Percentiles rank a stretch among this genome's conserved stretches.
Conservation (phyloP, 2,113 vertebrate species). For the Crotophaga sulcirostris region DNA sequence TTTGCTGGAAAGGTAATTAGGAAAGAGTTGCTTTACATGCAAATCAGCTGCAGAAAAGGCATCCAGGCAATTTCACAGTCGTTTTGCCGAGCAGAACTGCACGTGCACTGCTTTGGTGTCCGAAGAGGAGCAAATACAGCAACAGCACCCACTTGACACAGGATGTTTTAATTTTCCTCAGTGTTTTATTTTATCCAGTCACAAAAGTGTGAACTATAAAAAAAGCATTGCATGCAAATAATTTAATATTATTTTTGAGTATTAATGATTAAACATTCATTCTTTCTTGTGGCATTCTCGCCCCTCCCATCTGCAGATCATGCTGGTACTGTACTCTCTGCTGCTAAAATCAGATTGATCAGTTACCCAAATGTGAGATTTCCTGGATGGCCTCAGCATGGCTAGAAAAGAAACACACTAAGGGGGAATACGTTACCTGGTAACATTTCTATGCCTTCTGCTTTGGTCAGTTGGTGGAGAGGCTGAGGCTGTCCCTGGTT, state of each 20-base stretch:
- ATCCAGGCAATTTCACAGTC: not conserved
- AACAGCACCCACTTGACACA: not conserved
- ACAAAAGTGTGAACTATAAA: not conserved
- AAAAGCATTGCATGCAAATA: not conserved
- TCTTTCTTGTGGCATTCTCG: not conserved
- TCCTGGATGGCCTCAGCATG: not conserved
- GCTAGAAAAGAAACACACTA: not conserved
- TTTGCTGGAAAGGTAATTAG: not conserved
- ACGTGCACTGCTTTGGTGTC: not conserved
- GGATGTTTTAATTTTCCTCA: not conserved
- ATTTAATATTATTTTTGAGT: not conserved
- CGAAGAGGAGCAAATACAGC: not conserved
- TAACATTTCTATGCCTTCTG: not conserved
- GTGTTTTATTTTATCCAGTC: not conserved
- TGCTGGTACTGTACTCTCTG: not conserved
- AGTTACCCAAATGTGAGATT: not conserved
- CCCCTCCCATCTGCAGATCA: not conserved
- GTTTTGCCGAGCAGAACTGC: not conserved
- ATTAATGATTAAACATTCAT: not conserved
- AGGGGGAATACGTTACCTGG: not conserved
- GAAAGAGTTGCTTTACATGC: not conserved
- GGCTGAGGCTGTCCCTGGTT: not conserved
- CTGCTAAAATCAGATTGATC: not conserved
- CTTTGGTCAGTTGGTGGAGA: not conserved
- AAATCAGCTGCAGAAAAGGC: not conserved